Evolutionary conservation across 2,888 invertebrate species (phyloP), one percentile per base, ranked within the genome.

Genomic region (Flexamia atlantica): DNA sequence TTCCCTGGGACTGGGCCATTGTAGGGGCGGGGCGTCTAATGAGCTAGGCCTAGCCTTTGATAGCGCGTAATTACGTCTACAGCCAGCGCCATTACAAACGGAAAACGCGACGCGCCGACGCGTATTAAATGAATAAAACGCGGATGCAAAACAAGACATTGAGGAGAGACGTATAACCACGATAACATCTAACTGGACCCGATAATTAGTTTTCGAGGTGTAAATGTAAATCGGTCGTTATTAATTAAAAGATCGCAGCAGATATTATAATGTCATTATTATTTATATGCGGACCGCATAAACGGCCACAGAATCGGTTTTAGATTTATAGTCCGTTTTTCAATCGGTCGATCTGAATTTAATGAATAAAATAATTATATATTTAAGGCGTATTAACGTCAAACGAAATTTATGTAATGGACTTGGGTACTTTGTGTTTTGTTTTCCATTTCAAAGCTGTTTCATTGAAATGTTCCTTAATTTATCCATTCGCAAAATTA

Each of bases 171-270:
- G 46, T 46, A 57, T 9, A 57, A 57, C n/a, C 20, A 23, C 64
- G 70, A 70, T 70, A 70, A 40, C 70, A 40, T 40, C 70, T 7
- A 9, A n/a, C 68, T 1, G 40, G 30, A 70, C 70, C 17, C 32
- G 30, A 68, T 68, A 68, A 70, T 70, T 70, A 70, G 70, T 17
- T 4, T 2, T 20, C 28, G 40, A 70, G 70, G 70, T 70, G 70
- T 70, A 70, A 70, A 70, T 70, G 70, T 40, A 70, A 70, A 70
- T 70, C 70, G 40, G 70, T 3, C 40, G 70, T 7, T 70, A 70
- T 70, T 60, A 70, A 70, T 70, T 70, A 70, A 70, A 70, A 70
- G 70, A 70, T 70, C 40, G 70, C 23, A 14, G 40, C 20, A 20
- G 70, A 70, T 36, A 70, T 70, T 70, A n/a, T 40, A 70, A 70